Evolutionary conservation across 2,888 invertebrate genomes (phyloP).

Genomic region (Eupithecia tripunctaria): DNA sequence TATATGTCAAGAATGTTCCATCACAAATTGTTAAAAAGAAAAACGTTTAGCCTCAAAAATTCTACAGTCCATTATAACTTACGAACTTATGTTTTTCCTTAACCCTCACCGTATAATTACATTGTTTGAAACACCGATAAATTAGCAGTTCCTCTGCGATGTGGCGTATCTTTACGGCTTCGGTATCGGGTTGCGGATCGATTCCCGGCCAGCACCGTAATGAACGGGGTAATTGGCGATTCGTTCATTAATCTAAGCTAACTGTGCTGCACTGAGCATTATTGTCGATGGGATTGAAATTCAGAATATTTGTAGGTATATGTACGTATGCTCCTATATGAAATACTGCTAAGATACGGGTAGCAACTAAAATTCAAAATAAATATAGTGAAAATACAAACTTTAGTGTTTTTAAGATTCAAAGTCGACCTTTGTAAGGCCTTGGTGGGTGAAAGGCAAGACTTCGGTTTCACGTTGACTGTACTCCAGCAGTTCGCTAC

Average conservation of each 20-base stretch:
- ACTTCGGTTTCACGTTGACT: no score
- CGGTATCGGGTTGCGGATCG: constrained; percentile 56
- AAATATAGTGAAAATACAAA: neutral
- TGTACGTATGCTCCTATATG: no score
- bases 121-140: constrained; percentile 6
- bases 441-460: no score
- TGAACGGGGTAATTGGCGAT: constrained; percentile 43
- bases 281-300: constrained; percentile 9
- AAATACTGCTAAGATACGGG: no score
- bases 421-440: no score
- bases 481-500: no score
- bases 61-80: neutral
- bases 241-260: constrained; percentile 37
- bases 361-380: neutral
- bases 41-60: neutral
- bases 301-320: neutral
- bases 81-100: neutral
- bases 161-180: constrained; percentile 54
- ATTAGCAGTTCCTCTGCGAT: constrained; percentile 27
- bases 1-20: neutral
- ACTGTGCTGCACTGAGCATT: constrained; percentile 17
- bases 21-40: neutral
- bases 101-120: neutral
- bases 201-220: constrained; percentile 36
- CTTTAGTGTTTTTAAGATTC: no score